Conservation (phyloP, 30 jellyfish, hydroid and myxozoan genomes). For the Hydractinia symbiolongicarpus region DNA sequence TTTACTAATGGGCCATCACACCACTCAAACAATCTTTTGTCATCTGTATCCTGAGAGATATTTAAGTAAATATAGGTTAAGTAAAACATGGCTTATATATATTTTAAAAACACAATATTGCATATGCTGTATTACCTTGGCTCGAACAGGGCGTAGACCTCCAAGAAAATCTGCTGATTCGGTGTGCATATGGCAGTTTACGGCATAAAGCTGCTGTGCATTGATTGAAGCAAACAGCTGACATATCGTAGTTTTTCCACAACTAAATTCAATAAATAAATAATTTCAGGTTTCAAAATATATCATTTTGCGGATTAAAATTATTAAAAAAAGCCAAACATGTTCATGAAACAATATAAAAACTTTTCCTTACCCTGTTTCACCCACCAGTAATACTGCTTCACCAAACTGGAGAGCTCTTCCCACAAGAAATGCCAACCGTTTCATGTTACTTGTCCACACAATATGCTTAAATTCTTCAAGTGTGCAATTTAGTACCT, state of each 20-base stretch:
- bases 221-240: conserved; percentile 62
- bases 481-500: conserved; percentile 1
- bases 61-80: background rate
- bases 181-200: conserved; percentile 95
- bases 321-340: too few species aligned
- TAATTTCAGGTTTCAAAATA: background rate
- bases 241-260: conserved; percentile 95
- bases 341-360: background rate
- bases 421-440: conserved; percentile 82
- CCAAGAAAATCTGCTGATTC: conserved; percentile 97
- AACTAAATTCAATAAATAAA: conserved; percentile 35
- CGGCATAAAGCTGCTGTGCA: conserved; percentile 47
- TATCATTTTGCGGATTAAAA: too few species aligned
- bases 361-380: conserved; percentile 70
- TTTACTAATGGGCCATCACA: conserved; percentile 88
- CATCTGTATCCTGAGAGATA: conserved; percentile 34
- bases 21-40: conserved; percentile 81
- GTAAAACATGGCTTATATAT: background rate
- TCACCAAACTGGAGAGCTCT: conserved; percentile 89
- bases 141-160: conserved; percentile 93
- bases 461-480: conserved; percentile 72
- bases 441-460: conserved; percentile 74
- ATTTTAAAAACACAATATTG: background rate
- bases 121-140: conserved; percentile 24
- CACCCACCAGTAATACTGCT: conserved; percentile 92